A percentile compares a stretch with the other conserved stretches of the same genome.
phyloP scores from a whole-genome alignment of 1,140 invertebrate species.

The Matsumurasca onukii region DNA sequence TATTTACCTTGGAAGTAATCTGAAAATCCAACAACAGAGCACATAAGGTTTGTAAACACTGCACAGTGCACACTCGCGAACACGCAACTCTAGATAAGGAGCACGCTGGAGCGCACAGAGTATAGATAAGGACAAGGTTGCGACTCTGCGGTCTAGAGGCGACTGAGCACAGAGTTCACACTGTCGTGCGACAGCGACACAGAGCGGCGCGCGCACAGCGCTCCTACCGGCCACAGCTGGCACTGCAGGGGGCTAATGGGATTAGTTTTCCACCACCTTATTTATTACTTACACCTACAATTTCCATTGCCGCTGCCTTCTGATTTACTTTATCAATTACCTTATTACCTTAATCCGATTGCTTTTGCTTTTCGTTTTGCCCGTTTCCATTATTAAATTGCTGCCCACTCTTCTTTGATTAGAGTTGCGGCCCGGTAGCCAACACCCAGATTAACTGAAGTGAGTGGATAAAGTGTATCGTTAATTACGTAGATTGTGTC shows the following conservation, averaged over 20 bases:
- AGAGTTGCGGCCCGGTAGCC: not conserved
- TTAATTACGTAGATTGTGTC: no score
- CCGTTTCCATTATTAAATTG: not conserved
- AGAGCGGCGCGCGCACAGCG: not conserved
- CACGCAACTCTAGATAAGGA: not conserved
- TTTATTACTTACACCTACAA: constrained; percentile 25
- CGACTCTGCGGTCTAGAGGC: no score
- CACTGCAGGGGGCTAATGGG: constrained; percentile 20
- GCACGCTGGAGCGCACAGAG: not conserved
- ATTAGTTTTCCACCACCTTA: constrained; percentile 25
- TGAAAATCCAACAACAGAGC: no score
- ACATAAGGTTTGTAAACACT: no score
- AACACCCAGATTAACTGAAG: constrained; percentile 13
- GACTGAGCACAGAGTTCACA: no score
- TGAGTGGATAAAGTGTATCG: no score
- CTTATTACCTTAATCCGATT: constrained; percentile 22
- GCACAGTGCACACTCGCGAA: not conserved
- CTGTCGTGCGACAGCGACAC: no score
- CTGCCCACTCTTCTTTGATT: not conserved
- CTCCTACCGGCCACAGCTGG: not conserved
- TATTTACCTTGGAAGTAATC: no score
- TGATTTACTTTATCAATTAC: constrained; percentile 26
- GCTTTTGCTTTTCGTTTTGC: constrained; percentile 4
- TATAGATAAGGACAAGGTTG: not conserved
- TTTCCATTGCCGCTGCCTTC: constrained; percentile 14